phyloP scores from a whole-genome alignment of 2,113 vertebrate genomes.

The Crypturellus undulatus region DNA sequence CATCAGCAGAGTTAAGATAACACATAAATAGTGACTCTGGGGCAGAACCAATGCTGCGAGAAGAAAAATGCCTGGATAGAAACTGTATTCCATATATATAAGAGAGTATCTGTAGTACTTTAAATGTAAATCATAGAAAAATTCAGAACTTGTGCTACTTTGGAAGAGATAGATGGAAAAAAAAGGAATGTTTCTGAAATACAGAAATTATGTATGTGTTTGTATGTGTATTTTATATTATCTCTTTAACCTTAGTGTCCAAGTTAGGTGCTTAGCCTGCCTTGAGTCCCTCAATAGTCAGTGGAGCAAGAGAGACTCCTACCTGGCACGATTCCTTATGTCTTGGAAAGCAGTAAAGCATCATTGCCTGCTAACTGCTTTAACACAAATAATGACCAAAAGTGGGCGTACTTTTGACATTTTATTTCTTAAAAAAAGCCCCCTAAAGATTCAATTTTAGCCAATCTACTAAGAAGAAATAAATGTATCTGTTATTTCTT shows the following conservation, averaged over 20 bases:
- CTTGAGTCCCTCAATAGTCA: neutral
- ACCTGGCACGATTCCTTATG: neutral
- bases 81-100: neutral
- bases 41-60: neutral
- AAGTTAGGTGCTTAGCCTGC: neutral
- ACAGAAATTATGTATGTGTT: neutral
- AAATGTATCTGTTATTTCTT: neutral
- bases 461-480: neutral
- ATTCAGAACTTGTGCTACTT: neutral
- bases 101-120: neutral
- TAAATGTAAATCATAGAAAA: neutral
- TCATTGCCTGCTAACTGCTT: neutral
- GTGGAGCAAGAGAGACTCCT: neutral
- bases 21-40: neutral
- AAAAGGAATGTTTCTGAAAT: neutral
- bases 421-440: neutral
- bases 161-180: neutral
- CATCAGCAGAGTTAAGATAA: neutral
- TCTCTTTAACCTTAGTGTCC: neutral
- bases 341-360: neutral
- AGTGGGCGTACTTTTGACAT: neutral
- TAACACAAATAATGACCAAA: neutral
- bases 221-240: neutral
- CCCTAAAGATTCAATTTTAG: neutral
- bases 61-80: neutral